phyloP scores from a whole-genome alignment of 2,113 vertebrate genomes.

The Nettapus auritus region DNA sequence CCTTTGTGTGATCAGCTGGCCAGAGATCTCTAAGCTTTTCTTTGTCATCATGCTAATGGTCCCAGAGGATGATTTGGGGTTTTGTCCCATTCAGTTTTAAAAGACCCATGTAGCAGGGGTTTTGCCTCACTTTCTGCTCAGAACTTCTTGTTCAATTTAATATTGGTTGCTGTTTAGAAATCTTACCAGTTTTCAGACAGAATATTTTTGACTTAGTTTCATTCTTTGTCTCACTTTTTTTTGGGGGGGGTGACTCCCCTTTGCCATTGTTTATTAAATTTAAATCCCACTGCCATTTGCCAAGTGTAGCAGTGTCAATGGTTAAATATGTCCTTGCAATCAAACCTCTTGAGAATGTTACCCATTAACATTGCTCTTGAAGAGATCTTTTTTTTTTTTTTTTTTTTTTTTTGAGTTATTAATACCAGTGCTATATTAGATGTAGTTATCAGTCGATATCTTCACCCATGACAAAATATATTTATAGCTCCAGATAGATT shows the following conservation, averaged over 20 bases:
- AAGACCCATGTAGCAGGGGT: background rate
- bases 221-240: background rate
- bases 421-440: background rate
- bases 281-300: background rate
- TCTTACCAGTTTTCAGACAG: background rate
- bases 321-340: background rate
- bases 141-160: background rate
- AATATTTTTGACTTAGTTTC: background rate
- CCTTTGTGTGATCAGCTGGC: background rate
- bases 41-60: background rate
- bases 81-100: background rate
- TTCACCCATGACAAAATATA: background rate
- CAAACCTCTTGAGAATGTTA: background rate
- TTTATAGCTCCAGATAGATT: background rate
- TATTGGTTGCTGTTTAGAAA: background rate
- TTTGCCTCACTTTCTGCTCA: background rate
- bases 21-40: background rate
- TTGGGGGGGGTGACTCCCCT: background rate
- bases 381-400: background rate
- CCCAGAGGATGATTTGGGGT: background rate
- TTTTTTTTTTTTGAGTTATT: background rate
- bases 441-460: background rate
- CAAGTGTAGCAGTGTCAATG: background rate
- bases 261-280: background rate
- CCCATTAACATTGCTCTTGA: background rate